These are phyloP conservation scores for Pemphigus obesinymphae DNA, from an alignment of 1,140 invertebrate genomes.

Conservation along the genomic window DNA sequence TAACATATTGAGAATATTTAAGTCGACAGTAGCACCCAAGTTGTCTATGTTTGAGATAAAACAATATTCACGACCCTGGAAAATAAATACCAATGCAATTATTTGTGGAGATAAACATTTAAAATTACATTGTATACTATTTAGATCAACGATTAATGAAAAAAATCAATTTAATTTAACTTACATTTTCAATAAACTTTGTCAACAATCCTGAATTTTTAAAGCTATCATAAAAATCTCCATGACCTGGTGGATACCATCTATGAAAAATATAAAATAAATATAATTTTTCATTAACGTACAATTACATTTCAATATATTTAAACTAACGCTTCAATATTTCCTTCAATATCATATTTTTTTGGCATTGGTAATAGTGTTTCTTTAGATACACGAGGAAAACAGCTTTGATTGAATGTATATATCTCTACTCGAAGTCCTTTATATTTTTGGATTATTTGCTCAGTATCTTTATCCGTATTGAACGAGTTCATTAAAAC, in stretches of 20 bases:
- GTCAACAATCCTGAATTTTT: slow-evolving; percentile 87
- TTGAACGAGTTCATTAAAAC: slow-evolving; percentile 99
- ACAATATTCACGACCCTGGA: slow-evolving; percentile 79
- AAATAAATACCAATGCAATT: slow-evolving; percentile 20
- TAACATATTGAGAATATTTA: slow-evolving; percentile 87
- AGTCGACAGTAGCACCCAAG: slow-evolving; percentile 94
- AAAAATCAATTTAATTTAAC: too few relatives aligned
- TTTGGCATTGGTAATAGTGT: slow-evolving; percentile 87
- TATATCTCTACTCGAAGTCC: slow-evolving; percentile 90
- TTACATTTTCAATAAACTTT: slow-evolving; percentile 74
- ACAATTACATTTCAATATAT: background rate
- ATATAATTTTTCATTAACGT: background rate
- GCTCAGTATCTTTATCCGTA: slow-evolving; percentile 96
- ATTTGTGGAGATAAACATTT: too few relatives aligned
- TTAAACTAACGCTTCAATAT: slow-evolving; percentile 74
- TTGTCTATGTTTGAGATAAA: slow-evolving; percentile 99
- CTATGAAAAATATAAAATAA: slow-evolving; percentile 53
- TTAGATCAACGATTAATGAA: too few relatives aligned
- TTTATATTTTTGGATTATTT: slow-evolving; percentile 91
- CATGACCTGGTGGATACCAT: slow-evolving; percentile 99
- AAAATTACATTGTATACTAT: too few relatives aligned
- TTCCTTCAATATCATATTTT: slow-evolving; percentile 63
- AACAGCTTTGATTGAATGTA: slow-evolving; percentile 96
- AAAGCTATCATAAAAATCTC: slow-evolving; percentile 97
- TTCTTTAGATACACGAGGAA: slow-evolving; percentile 91